Base-by-base conservation (phyloP, 64 coral and sea anemone species). In the Montipora foliosa region DNA sequence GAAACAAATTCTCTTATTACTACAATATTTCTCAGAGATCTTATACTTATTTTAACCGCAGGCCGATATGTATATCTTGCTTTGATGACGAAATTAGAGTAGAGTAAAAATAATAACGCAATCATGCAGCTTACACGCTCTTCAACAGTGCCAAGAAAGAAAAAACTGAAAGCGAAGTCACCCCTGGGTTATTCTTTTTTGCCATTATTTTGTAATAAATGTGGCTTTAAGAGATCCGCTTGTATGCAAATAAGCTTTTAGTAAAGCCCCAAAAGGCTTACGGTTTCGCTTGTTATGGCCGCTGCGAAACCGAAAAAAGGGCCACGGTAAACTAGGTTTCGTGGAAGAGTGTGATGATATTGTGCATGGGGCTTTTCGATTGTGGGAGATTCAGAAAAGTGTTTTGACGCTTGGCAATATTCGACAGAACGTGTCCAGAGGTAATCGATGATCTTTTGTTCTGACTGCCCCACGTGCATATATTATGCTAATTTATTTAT, bases 401-500 rank as follows among this genome's bases (percentile, higher is more conserved):
- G 68, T 71, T 71, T 71, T 3, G 19, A 24, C 68, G 12, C 61
- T 17, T 55, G 9, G 9, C 52, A 55, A 55, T 64, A 16, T 16
- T 64, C 60, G 11, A 64, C 1, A 79, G 77, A 50, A 19, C 15
- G 77, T 15, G 22, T 62, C 37, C 4, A 82, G 12, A 75, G n/a
- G 29, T 37, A 37, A 37, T 37, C 29, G 29, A 37, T 37, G 29
- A 37, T 37, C 29, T 37, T 1, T 37, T 37, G 29, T 1, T 37
- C 29, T 37, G 29, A 37, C 29, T 9, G 53, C 49, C 25, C 21
- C 16, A 11, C 45, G 8, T 2, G 6, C 49, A 76, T 59, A 55
- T 44, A 59, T 89, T 77, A 89, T 89, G 87, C 51, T 77, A 89
- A 89, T 89, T 76, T 24, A 52, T 21, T 8, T 70, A 15, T 57